Evolutionary conservation across 2,113 vertebrate genomes (phyloP).

Genomic region (Pristiophorus japonicus): DNA sequence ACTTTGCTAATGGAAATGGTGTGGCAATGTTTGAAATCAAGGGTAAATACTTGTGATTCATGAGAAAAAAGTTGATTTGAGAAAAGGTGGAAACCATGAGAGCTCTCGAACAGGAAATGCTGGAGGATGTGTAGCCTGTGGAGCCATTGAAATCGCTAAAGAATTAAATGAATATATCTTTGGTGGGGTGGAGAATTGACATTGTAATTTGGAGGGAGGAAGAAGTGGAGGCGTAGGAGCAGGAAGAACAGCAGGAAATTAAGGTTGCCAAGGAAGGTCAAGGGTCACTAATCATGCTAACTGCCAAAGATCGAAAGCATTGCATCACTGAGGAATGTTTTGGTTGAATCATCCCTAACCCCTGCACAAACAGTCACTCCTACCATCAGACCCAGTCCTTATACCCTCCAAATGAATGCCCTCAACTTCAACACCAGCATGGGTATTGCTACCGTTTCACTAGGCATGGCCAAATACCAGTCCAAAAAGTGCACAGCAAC

Average conservation of each 20-base stretch:
- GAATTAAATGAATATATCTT: too few species aligned
- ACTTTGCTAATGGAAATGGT: background rate
- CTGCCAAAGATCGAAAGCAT: background rate
- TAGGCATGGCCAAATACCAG: background rate
- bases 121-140: too few species aligned
- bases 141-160: too few species aligned
- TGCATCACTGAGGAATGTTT: background rate
- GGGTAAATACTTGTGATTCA: too few species aligned
- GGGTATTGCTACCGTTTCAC: background rate
- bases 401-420: background rate
- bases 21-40: too few species aligned
- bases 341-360: background rate
- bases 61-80: too few species aligned
- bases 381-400: background rate
- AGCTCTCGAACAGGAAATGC: too few species aligned
- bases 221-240: background rate
- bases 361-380: background rate
- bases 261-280: background rate
- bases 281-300: background rate
- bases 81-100: background rate
- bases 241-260: background rate
- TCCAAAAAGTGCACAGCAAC: background rate
- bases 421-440: background rate
- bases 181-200: too few species aligned
- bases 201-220: too few species aligned